Base-by-base conservation (phyloP, 2,113 vertebrate genomes). In the Connochaetes taurinus region DNA sequence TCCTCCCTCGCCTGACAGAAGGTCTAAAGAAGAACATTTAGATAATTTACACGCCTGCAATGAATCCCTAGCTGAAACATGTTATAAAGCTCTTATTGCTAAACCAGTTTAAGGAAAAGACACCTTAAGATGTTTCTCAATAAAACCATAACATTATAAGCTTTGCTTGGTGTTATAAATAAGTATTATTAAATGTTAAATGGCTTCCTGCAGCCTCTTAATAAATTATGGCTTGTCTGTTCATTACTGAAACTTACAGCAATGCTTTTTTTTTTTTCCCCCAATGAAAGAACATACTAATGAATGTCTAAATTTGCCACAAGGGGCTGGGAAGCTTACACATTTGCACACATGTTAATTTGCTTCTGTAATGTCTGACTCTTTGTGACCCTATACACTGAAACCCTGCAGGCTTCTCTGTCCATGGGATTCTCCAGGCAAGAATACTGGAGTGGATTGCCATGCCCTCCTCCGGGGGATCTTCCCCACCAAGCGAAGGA, bases 141-240 rank as follows among this genome's bases (percentile, higher is more conserved):
- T 91, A 95, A 97, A 96, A 91, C 76, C 33, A 25, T 52, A 67
- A 76, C 25, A 87, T 90, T 31, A 76, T 88, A 50, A 81, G 81
- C 62, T 95, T 96, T 96, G 95, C 78, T 83, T 95, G 64, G 29
- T 60, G 45, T 83, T 62, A 17, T 91, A 91, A 94, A 93, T 27
- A 36, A 86, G 60, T 89, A 19, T 82, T 93, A 84, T 71, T 95
- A 64, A 90, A 93, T 29, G 55, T 36, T 80, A 55, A 76, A 52
- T 45, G 57, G 81, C 81, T 97, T 92, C 81, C 58, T 6, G 3
- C 36, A 64, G 83, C 83, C 93, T 91, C 57, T 89, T 93, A 94
- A 40, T 57, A 88, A 95, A 71, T 40, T 47, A 53, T 50, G 43
- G 88, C 90, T 84, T 87, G 78, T 90, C 36, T 90, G 87, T 80